Evolutionary conservation across 2,113 vertebrate species (phyloP).

Genomic region (Prolemur simus): DNA sequence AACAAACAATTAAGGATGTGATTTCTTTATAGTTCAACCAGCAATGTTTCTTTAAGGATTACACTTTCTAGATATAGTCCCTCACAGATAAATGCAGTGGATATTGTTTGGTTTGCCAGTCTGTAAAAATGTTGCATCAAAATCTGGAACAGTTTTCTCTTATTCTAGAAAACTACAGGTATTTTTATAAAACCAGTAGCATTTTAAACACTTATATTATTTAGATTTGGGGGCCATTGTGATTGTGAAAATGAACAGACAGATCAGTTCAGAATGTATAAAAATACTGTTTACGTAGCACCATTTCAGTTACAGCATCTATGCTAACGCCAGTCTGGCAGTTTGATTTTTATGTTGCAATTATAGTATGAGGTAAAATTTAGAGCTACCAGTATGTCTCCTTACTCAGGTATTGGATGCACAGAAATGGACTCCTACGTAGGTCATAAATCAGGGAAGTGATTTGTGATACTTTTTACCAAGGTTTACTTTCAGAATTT

Average conservation of each 20-base stretch:
- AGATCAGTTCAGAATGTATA: background rate
- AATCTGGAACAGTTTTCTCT: background rate
- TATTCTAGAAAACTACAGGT: background rate
- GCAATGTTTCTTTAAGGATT: background rate
- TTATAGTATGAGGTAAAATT: constrained; percentile 19
- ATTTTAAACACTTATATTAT: constrained; percentile 15
- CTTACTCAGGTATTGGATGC: background rate
- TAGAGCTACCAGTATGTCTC: background rate
- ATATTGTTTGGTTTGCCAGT: background rate
- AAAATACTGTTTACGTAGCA: background rate
- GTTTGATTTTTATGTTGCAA: constrained; percentile 56
- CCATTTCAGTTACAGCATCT: background rate
- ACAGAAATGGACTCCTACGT: background rate
- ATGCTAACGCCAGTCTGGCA: background rate
- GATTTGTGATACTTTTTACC: background rate
- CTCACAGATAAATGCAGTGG: background rate
- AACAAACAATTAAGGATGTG: background rate
- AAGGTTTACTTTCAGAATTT: background rate
- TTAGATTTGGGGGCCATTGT: background rate
- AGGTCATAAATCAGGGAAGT: background rate
- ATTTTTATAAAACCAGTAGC: background rate
- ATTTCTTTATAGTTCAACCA: constrained; percentile 2
- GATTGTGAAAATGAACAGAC: background rate
- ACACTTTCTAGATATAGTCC: background rate
- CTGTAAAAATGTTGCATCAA: background rate